Base-by-base conservation (phyloP, 1,140 invertebrate genomes). In the Orussus abietinus region DNA sequence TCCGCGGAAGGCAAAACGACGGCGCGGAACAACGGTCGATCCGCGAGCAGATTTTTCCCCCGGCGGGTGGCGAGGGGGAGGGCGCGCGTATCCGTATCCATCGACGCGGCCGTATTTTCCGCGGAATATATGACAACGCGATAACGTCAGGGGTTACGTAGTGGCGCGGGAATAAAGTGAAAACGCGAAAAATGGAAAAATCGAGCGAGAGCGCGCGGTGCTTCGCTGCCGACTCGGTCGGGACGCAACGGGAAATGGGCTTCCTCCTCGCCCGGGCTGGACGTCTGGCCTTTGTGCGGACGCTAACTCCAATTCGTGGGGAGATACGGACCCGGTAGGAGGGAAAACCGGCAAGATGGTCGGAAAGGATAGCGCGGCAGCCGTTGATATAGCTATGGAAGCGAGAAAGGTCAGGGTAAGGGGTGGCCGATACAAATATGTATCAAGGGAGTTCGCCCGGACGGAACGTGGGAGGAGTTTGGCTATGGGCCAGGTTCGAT, bases 121-220 rank as follows among this genome's bases (percentile, higher is more conserved):
- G 34, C 34, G 13, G n/a, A 36, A 36, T 36, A 19, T 36, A 36
- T 17, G 15, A 11, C 18, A 36, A 36, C 21, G 21, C 34, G 34
- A 36, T 36, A 36, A 36, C 12, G 34, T 36, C 34, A 18, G 18
- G 34, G 12, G 34, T 36, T 6, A 19, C 15, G 22, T 25, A 25
- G 34, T 19, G n/a, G 13, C 22, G 22, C n/a, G 22, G 17, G 34
- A 36, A 20, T 36, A 36, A 36, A 15, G 34, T 36, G 15, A 36
- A 36, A 36, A 13, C 34, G 34, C 21, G 34, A 36, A 36, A 36
- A 36, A 36, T 36, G 34, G 34, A 9, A 7, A 14, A 32, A 32
- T n/a, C n/a, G n/a, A n/a, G n/a, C n/a, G n/a, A n/a, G n/a, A n/a
- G n/a, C 22, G 22, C 6, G 22, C n/a, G 22, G 22, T 7, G 22